These are phyloP conservation scores for Thamnophis sirtalis DNA, from an alignment of 2,113 vertebrate species.

Conservation along the genomic window DNA sequence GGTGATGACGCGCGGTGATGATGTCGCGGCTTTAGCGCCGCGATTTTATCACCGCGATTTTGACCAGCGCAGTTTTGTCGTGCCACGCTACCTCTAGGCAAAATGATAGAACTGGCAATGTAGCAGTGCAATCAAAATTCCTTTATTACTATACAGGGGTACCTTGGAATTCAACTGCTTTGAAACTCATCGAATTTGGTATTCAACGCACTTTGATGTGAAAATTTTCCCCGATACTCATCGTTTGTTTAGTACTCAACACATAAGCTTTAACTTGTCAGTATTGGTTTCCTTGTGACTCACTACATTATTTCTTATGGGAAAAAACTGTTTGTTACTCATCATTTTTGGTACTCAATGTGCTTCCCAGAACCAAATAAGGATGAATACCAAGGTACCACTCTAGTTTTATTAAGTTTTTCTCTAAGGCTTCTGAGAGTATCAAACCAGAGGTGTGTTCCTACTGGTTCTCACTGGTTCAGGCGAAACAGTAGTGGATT, in stretches of 20 bases:
- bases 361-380: background rate
- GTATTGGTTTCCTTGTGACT: too few relatives aligned
- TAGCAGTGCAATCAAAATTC: background rate
- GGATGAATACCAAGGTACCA: background rate
- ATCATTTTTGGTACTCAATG: background rate
- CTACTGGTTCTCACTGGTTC: too few relatives aligned
- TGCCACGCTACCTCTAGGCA: too few relatives aligned
- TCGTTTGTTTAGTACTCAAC: background rate
- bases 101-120: background rate
- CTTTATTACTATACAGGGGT: background rate
- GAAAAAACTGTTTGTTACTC: too few relatives aligned
- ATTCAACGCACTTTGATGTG: background rate
- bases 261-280: too few relatives aligned
- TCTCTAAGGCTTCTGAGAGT: background rate
- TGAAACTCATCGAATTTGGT: background rate
- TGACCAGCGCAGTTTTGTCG: too few relatives aligned
- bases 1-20: too few relatives aligned
- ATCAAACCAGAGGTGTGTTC: background rate
- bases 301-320: too few relatives aligned
- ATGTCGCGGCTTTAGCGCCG: too few relatives aligned
- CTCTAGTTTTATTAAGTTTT: background rate
- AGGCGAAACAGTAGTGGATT: too few relatives aligned
- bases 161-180: background rate
- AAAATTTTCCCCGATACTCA: background rate
- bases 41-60: too few relatives aligned